Base-by-base conservation (phyloP, 1,140 invertebrate genomes). In the Danaus plexippus region DNA sequence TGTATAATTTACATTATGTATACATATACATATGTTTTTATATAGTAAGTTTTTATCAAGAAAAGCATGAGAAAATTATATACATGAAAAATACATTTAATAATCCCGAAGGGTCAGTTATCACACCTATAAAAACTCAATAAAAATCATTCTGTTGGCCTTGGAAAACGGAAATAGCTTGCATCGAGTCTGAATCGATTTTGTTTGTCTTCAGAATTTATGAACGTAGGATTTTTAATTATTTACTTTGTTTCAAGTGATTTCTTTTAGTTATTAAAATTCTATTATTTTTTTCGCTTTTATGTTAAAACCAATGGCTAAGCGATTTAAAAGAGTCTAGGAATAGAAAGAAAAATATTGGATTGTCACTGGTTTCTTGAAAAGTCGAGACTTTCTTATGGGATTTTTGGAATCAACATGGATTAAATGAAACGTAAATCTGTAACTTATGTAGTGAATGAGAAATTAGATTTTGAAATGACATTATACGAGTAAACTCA, bases 81-180 rank as follows among this genome's bases (percentile, higher is more conserved):
- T 32, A 32, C 0, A 32, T 7, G 22, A 32, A 32, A 32, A 32
- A 32, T 32, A 32, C 22, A 32, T 49, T 40, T 11, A 32, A 32
- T 49, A 11, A 22, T 44, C 42, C 42, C 50, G 44, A 22, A 52
- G 41, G 46, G n/a, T 53, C 57, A 47, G 47, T 53, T 59, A 48
- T 57, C 42, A 60, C 40, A 59, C 52, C 61, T 57, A 58, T 61
- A 59, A 59, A 61, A 47, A 42, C 22, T 40, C 12, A 22, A 49
- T 54, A 59, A 52, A 42, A 59, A 66, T 55, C 43, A 57, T 54
- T 57, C 56, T 9, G 52, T 60, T 46, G 51, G 11, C 80, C 80
- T 85, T 79, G 80, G 66, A 67, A 66, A 75, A 74, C 73, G 67
- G 71, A 82, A 80, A 85, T 85, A 84, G 59, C 74, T 71, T 75